Evolutionary conservation across 2,113 vertebrate species (phyloP), one percentile per base, ranked within the genome.

Genomic region (Podocnemis expansa): DNA sequence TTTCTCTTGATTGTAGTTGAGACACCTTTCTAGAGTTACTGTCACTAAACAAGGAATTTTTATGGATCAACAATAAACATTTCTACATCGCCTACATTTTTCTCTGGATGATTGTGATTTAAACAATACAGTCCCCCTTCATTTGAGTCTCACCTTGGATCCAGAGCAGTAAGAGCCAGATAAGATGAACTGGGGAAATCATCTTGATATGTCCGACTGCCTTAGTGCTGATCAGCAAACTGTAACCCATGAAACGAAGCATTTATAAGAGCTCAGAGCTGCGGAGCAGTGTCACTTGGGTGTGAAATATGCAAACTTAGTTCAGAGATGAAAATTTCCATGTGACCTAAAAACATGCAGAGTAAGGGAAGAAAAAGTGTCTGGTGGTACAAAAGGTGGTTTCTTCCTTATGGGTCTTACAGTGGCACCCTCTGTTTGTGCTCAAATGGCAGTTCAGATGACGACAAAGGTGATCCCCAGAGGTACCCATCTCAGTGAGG

Each of bases 361-460:
- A 41, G 5, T 41, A 22, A 38, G n/a, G 21, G 70, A 73, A 73
- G 2, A 3, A 38, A 73, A 73, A 41, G 19, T 10, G 10, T 9
- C 8, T 41, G 9, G n/a, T n/a, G n/a, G n/a, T n/a, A n/a, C n/a
- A n/a, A n/a, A n/a, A n/a, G n/a, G n/a, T n/a, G n/a, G n/a, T n/a
- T n/a, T n/a, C n/a, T n/a, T n/a, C n/a, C n/a, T 2, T 5, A 24
- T 0, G 10, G 10, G 2, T 5, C 70, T 10, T 6, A 3, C 2
- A 17, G 63, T 16, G 10, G 47, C 6, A 27, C 8, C 56, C 56
- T 58, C 22, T 1, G 6, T 25, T 0, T n/a, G 5, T 43, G 3
- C 43, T 73, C 38, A 10, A 12, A 4, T 43, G 9, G 70, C 22
- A 73, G n/a, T 41, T 38, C 38, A 41, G 70, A 41, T 25, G 16